Conservation (phyloP, 2,113 vertebrate species). For the Choloepus hoffmanni region DNA sequence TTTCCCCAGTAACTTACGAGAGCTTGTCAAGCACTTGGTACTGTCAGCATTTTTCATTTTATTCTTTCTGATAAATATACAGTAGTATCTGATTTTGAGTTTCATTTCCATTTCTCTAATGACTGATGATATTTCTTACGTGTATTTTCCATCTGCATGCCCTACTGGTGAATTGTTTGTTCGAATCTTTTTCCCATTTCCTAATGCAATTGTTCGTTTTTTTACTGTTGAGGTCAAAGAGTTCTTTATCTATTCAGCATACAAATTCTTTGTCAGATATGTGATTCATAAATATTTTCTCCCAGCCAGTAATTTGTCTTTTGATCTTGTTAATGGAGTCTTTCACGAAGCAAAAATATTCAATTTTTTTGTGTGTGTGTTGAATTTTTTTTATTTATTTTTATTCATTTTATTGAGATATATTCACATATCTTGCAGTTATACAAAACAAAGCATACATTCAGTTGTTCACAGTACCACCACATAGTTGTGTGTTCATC, state of each 20-base stretch:
- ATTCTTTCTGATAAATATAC: background rate
- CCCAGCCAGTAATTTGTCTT: background rate
- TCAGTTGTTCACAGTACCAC: no score
- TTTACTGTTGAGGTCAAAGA: background rate
- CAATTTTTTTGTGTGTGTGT: no score
- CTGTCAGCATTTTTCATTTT: background rate
- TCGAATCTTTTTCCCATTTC: background rate
- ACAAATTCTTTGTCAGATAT: background rate
- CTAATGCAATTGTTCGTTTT: background rate
- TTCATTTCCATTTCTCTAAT: background rate
- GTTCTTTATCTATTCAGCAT: background rate
- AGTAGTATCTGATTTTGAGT: background rate
- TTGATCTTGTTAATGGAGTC: background rate
- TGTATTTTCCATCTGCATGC: background rate
- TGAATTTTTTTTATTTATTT: no score
- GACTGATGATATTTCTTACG: background rate
- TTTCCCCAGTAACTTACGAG: background rate
- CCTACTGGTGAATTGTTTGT: background rate
- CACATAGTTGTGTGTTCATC: no score
- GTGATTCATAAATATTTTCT: background rate
- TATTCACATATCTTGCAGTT: no score
- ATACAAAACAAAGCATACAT: no score
- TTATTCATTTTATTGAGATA: no score
- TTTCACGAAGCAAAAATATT: background rate
- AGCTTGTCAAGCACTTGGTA: background rate